Evolutionary conservation across 2,113 vertebrate genomes (phyloP).

Genomic region (Pleuronectes platessa): DNA sequence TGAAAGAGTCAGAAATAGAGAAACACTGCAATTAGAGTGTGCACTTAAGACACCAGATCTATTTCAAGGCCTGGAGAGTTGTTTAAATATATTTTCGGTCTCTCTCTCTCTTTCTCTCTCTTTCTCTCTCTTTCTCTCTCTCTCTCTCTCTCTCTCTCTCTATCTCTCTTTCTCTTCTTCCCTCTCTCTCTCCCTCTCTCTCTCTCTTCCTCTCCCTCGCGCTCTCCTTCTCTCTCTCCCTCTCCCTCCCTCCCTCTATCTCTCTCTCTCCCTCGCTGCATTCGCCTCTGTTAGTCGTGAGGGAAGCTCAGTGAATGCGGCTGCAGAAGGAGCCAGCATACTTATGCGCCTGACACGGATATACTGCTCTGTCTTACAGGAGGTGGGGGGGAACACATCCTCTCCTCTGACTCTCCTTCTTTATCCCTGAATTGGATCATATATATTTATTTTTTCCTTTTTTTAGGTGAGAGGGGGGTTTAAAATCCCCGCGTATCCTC

Average conservation of each 20-base stretch:
- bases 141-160: neutral
- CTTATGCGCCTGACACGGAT: conserved; percentile 61
- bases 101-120: neutral
- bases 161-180: neutral
- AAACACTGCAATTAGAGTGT: conserved; percentile 1
- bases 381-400: conserved; percentile 21
- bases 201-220: neutral
- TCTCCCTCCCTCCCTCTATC: neutral
- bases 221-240: neutral
- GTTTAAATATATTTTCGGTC: neutral
- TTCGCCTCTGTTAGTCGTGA: conserved; percentile 69
- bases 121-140: neutral
- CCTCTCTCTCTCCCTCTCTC: neutral
- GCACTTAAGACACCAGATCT: conserved; percentile 40
- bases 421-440: conserved; percentile 23
- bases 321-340: conserved; percentile 66
- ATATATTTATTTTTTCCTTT: neutral
- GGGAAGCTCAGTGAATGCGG: conserved; percentile 75
- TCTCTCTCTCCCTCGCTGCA: neutral
- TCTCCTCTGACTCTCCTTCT: neutral
- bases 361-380: conserved; percentile 60
- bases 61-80: conserved; percentile 58
- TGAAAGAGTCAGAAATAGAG: neutral
- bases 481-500: neutral
- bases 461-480: neutral